Base-by-base conservation (phyloP, 2,888 invertebrate species). In the Drosophila hawaiiensis region DNA sequence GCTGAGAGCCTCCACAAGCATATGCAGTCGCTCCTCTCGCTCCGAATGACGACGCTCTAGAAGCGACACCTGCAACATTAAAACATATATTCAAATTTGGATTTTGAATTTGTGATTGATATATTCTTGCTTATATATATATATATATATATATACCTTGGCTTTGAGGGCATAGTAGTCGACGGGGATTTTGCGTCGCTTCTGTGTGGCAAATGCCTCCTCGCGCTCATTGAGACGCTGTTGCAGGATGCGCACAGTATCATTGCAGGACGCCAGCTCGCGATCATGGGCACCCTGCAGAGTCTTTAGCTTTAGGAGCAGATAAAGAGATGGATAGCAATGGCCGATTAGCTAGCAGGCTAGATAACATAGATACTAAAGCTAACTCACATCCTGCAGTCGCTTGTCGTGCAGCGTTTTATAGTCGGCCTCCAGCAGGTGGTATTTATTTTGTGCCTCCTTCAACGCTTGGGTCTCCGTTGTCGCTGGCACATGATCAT, bases 391-490 rank as follows among this genome's bases (percentile, higher is more conserved):
- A 94, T 97, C 97, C 92, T 96, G 96, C 84, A 97, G 94, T 63
- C 97, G 94, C 91, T 97, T 97, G 82, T 95, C 96, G 92, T 97
- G 97, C 83, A 97, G 92, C 72, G 95, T 93, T 92, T 96, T 96
- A 84, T 96, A 96, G 89, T 97, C 97, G 73, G 95, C 96, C 87
- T 97, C 96, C 33, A 97, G 95, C 65, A 95, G 94, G 89, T 95
- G 95, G 54, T 96, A 94, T 81, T 96, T 96, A 80, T 96, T 95
- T 28, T 95, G 91, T 14, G 93, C 93, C 80, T 93, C 93, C 74
- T 91, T 93, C 19, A 93, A 73, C 19, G 92, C 90, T 71, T 92
- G 92, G 31, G 71, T 86, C 78, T 94, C 94, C 35, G 92, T 91
- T 68, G 86, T 92, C 50, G 92, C 91, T 60, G 91, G 88, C 22